Evolutionary conservation across 2,797 vertebrate species (phyloP), one percentile per base, ranked within the genome.

Genomic region (Rhodeus uyekii): DNA sequence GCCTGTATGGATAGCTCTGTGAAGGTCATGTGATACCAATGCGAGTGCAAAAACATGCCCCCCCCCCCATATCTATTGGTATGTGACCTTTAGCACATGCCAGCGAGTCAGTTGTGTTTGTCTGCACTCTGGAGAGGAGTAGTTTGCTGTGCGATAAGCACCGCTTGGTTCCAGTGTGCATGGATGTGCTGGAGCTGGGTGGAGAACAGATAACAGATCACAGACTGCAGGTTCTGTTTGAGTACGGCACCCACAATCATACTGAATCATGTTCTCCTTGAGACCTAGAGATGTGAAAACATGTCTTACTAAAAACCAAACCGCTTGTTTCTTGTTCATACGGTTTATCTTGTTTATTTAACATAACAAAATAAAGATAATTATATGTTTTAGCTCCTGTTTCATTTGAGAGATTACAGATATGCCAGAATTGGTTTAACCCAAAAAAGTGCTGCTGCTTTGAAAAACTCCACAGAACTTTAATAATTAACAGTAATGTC

Each of bases 1-100:
- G 53, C 72, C 65, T 78, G 78, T 83, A 18, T 48, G 84, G 81
- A 88, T 83, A 75, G 74, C 63, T 38, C 34, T 71, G 69, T 60
- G 71, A 83, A 74, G 71, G 39, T 76, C 83, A 78, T 71, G 71
- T 78, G 84, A 84, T 74, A 46, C 6, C 61, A 69, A 29, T 82
- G 50, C 61, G 75, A 86, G 83, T 36, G 76, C 73, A 68, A 64
- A 83, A 48, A 65, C 67, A 79, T 24, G 53, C 75, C 75, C 79
- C 1, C 84, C n/a, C n/a, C n/a, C 84, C 81, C 42, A 18, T 85
- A 86, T 89, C 76, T 85, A 61, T 80, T 86, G 89, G 88, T 85
- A 91, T 92, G 89, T 87, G 90, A 93, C 91, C 91, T 91, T 84
- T 89, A 67, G 7, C 80, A 68, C 48, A 42, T 65, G 71, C 42